These are phyloP conservation scores for Melieria omissa DNA, from an alignment of 2,888 invertebrate genomes.

Conservation along the genomic window DNA sequence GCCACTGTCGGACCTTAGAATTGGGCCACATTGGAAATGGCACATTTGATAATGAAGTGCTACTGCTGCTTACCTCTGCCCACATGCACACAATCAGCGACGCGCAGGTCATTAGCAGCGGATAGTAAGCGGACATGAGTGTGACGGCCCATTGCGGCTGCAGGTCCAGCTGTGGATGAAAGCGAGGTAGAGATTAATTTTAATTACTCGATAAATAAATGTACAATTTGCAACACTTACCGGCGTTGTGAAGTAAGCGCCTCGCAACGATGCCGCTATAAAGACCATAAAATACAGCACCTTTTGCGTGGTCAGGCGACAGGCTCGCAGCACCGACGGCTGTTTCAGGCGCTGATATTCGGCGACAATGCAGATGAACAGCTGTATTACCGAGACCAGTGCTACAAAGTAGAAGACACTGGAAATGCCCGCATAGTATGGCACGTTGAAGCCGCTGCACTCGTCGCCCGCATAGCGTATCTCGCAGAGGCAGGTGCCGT, in stretches of 20 bases:
- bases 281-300: conserved; percentile 88
- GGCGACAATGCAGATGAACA: conserved; percentile 83
- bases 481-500: conserved; percentile 92
- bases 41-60: too few relatives aligned
- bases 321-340: conserved; percentile 83
- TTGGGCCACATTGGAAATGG: too few relatives aligned
- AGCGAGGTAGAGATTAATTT: conserved; percentile 24
- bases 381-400: conserved; percentile 84
- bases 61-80: conserved; percentile 81
- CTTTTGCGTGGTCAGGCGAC: conserved; percentile 90
- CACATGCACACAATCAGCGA: conserved; percentile 93
- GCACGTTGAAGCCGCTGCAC: conserved; percentile 84
- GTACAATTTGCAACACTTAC: conserved; percentile 69
- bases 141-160: conserved; percentile 88
- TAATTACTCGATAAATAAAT: conserved; percentile 22
- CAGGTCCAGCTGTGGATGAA: conserved; percentile 74
- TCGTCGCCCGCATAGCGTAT: conserved; percentile 86
- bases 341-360: conserved; percentile 87
- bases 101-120: conserved; percentile 86
- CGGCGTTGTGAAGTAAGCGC: conserved; percentile 90
- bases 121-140: conserved; percentile 89
- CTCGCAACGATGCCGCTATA: conserved; percentile 84
- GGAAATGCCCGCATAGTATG: conserved; percentile 79
- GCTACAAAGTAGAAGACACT: conserved; percentile 85
- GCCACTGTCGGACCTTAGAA: too few relatives aligned